Evolutionary conservation across 2,797 vertebrate species (phyloP).

Genomic region (Chiroxiphia lanceolata): DNA sequence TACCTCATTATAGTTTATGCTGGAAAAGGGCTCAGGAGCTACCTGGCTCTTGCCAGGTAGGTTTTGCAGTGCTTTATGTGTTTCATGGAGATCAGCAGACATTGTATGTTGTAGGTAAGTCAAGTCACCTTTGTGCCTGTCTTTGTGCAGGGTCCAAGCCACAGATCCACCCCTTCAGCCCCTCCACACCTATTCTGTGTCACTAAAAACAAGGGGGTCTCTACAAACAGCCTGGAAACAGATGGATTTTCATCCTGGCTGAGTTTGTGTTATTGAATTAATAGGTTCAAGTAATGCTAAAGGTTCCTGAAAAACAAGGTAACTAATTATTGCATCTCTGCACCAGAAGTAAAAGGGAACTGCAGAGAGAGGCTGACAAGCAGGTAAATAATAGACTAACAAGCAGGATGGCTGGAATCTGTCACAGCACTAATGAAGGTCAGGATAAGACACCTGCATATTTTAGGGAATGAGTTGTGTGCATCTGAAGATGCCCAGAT

Average conservation of each 20-base stretch:
- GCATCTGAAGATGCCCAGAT: slow-evolving; percentile 17
- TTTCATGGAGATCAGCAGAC: neutral
- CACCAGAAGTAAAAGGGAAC: neutral
- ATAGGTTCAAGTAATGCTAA: neutral
- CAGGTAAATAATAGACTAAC: slow-evolving; percentile 33
- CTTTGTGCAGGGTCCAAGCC: neutral
- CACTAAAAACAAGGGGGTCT: neutral
- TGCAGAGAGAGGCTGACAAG: slow-evolving; percentile 27
- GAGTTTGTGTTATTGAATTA: neutral
- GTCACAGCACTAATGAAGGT: slow-evolving; percentile 42
- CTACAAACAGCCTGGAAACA: neutral
- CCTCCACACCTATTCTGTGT: neutral
- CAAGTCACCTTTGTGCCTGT: neutral
- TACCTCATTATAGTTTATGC: neutral
- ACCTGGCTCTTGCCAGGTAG: neutral
- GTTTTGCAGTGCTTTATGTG: neutral
- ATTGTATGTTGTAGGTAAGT: neutral
- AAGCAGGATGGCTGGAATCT: slow-evolving; percentile 42
- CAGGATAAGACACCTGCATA: slow-evolving; percentile 29
- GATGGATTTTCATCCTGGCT: neutral
- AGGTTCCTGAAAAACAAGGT: slow-evolving; percentile 1
- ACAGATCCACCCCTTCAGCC: neutral
- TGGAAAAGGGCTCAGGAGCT: neutral
- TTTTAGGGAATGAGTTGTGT: neutral
- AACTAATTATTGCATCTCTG: slow-evolving; percentile 28